phyloP scores from a whole-genome alignment of 2,888 invertebrate genomes.

The Nebria salina region DNA sequence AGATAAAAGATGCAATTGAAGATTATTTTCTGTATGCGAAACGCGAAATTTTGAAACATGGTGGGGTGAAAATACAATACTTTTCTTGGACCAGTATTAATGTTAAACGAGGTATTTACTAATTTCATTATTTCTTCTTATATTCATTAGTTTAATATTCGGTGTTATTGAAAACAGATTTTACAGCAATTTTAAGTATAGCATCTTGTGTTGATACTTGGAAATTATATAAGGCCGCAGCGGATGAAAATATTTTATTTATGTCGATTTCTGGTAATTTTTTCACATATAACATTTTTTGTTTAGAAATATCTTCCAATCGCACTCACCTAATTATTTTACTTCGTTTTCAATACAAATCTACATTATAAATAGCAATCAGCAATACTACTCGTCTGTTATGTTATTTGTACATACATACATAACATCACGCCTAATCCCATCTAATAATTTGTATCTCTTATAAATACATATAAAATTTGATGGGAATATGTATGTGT shows the following conservation, averaged over 20 bases:
- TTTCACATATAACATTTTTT: neutral
- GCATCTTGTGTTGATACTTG: slow-evolving; percentile 81
- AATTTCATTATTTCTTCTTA: neutral
- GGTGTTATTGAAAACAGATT: slow-evolving; percentile 65
- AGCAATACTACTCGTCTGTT: too few species aligned
- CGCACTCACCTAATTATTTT: too few species aligned
- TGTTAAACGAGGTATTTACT: slow-evolving; percentile 72
- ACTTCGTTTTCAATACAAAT: too few species aligned
- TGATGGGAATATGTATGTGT: too few species aligned
- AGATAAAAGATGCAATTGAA: slow-evolving; percentile 71
- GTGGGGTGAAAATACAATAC: slow-evolving; percentile 75
- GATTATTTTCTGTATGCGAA: slow-evolving; percentile 64
- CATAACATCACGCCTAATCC: too few species aligned
- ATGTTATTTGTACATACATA: too few species aligned
- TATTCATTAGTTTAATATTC: slow-evolving; percentile 10
- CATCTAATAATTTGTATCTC: too few species aligned
- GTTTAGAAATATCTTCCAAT: slow-evolving; percentile 12
- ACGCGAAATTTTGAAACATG: slow-evolving; percentile 72
- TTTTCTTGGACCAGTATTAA: slow-evolving; percentile 75
- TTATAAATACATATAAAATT: too few species aligned
- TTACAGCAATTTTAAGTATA: slow-evolving; percentile 76
- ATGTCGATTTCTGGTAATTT: slow-evolving; percentile 74
- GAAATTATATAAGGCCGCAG: slow-evolving; percentile 72
- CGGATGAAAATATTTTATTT: slow-evolving; percentile 73
- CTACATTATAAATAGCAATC: too few species aligned